Percentiles rank a stretch among this genome's conserved stretches.
These are phyloP conservation scores for Propithecus coquereli DNA, from an alignment of 2,113 vertebrate species.

Conservation along the genomic window DNA sequence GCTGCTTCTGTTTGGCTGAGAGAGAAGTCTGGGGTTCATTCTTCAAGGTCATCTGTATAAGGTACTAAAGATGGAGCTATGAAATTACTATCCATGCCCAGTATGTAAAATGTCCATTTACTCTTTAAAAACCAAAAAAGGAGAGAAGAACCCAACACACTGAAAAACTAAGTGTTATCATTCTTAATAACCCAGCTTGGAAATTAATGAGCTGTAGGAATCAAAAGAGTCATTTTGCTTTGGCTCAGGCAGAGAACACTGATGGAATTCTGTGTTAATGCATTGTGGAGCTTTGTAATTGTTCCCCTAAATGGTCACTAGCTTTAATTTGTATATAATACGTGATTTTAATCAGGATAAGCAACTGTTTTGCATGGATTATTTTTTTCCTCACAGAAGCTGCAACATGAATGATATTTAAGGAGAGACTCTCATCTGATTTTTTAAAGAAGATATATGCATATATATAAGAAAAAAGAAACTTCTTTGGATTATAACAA, in stretches of 20 bases:
- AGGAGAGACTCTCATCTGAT: background rate
- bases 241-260: constrained; percentile 47
- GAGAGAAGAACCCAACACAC: background rate
- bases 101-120: constrained; percentile 37
- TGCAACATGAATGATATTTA: background rate
- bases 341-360: constrained; percentile 48
- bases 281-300: constrained; percentile 37
- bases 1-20: background rate
- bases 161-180: constrained; percentile 23
- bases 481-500: background rate
- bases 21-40: background rate
- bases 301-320: constrained; percentile 56
- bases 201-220: constrained; percentile 66
- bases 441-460: constrained; percentile 29
- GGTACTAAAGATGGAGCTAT: background rate
- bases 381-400: background rate
- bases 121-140: constrained; percentile 50
- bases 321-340: constrained; percentile 59
- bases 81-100: background rate
- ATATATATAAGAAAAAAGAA: background rate
- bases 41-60: constrained; percentile 4
- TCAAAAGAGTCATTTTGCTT: constrained; percentile 11
- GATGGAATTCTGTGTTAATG: constrained; percentile 22
- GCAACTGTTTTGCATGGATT: background rate
- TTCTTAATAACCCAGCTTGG: constrained; percentile 63